Conservation (phyloP, 2,113 vertebrate genomes). For the Morone chrysops region DNA sequence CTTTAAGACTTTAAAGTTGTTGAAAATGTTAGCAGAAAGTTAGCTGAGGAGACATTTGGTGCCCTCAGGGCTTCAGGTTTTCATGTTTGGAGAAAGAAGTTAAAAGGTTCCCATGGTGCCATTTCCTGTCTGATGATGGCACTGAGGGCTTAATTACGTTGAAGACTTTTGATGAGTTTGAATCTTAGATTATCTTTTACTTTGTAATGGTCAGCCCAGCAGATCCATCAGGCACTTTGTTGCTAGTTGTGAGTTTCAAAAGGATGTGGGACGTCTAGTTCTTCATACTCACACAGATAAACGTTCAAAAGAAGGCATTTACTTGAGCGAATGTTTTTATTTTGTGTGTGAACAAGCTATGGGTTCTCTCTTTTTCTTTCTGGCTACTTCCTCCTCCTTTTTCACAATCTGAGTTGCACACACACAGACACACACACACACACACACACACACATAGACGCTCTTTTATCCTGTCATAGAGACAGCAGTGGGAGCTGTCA, state of each 20-base stretch:
- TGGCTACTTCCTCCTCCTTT: slow-evolving; percentile 47
- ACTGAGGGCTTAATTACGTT: slow-evolving; percentile 52
- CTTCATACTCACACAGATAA: slow-evolving; percentile 40
- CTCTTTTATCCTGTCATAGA: slow-evolving; percentile 58
- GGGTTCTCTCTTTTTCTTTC: slow-evolving; percentile 43
- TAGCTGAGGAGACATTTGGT: not conserved
- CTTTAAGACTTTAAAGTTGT: slow-evolving; percentile 14
- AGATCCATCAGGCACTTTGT: slow-evolving; percentile 34
- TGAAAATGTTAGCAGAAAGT: slow-evolving; percentile 15
- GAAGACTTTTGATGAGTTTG: slow-evolving; percentile 47
- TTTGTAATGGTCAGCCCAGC: slow-evolving; percentile 24
- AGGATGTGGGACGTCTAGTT: slow-evolving; percentile 21
- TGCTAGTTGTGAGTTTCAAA: slow-evolving; percentile 36
- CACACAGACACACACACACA: no score
- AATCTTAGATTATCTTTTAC: slow-evolving; percentile 36
- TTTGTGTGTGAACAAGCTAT: slow-evolving; percentile 38
- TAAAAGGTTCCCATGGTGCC: slow-evolving; percentile 16
- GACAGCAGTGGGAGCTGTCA: slow-evolving; percentile 69
- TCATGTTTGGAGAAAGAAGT: slow-evolving; percentile 6
- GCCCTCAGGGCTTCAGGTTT: slow-evolving; percentile 8
- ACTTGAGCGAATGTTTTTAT: slow-evolving; percentile 36
- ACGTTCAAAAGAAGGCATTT: slow-evolving; percentile 43
- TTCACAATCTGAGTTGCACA: slow-evolving; percentile 50
- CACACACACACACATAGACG: slow-evolving; percentile 40
- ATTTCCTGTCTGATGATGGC: slow-evolving; percentile 22